These are phyloP conservation scores for Bibio marci DNA, from an alignment of 2,888 invertebrate genomes.

Conservation along the genomic window DNA sequence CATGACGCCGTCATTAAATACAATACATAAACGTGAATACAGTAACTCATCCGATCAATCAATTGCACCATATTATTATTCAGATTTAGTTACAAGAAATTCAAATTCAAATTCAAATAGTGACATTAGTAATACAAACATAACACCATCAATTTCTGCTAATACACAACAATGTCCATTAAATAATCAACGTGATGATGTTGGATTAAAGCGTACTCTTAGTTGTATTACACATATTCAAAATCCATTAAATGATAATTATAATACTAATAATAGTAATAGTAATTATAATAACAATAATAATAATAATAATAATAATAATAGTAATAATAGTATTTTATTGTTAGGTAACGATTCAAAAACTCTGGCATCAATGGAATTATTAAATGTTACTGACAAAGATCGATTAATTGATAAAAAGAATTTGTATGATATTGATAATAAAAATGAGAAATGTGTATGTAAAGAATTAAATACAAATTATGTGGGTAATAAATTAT, in stretches of 20 bases:
- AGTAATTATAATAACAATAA: too few species aligned
- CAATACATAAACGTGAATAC: slow-evolving; percentile 42
- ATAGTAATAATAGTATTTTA: too few species aligned
- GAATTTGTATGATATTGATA: slow-evolving; percentile 18
- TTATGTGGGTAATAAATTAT: slow-evolving; percentile 3
- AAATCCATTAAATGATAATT: slow-evolving; percentile 40
- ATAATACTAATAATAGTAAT: too few species aligned
- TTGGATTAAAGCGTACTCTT: slow-evolving; percentile 34
- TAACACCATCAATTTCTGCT: too few species aligned
- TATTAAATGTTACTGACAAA: slow-evolving; percentile 47
- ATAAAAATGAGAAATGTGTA: slow-evolving; percentile 11
- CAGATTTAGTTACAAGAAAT: slow-evolving; percentile 46
- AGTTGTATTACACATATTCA: slow-evolving; percentile 50
- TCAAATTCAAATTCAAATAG: slow-evolving; percentile 10
- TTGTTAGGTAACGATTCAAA: too few species aligned
- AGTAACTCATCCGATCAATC: slow-evolving; percentile 43
- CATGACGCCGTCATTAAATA: slow-evolving; percentile 9
- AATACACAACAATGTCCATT: too few species aligned
- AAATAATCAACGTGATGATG: slow-evolving; percentile 57
- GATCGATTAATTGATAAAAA: slow-evolving; percentile 30
- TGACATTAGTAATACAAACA: too few species aligned
- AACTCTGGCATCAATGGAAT: slow-evolving; percentile 49
- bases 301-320: too few species aligned
- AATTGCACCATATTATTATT: slow-evolving; percentile 78
- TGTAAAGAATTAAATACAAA: slow-evolving; percentile 7